Base-by-base conservation (phyloP, 1,140 invertebrate species). In the Aphis craccivora region DNA sequence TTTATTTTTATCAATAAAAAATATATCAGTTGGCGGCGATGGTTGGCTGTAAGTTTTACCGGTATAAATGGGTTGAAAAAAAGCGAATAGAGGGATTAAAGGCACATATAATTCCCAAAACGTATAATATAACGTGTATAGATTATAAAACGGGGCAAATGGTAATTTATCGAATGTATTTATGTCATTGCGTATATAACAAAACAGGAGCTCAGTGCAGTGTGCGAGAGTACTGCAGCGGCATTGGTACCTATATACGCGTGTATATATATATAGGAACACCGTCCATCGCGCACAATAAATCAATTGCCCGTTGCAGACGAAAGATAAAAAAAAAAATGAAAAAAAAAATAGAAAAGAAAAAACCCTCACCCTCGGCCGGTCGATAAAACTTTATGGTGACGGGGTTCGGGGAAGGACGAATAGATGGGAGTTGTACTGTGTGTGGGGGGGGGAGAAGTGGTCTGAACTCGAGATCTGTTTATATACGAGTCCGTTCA, bases 221-320 rank as follows among this genome's bases (percentile, higher is more conserved):
- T n/a, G 60, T n/a, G 25, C 9, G 25, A 51, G 25, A 2, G 9
- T 67, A 14, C 60, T 76, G 60, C 60, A 76, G 30, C 60, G n/a
- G 30, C 3, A 60, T n/a, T 18, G 60, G 60, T n/a, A 76, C 60
- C 60, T 76, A 25, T 40, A n/a, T n/a, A n/a, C n/a, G n/a, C n/a
- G n/a, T n/a, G n/a, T n/a, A n/a, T n/a, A n/a, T n/a, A n/a, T n/a
- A 43, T 48, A n/a, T 37, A 60, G 76, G 11, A n/a, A 22, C 40
- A 7, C 67, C 67, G 45, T 84, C 43, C 40, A n/a, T 51, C 91
- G 91, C 37, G 35, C 43, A 35, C 45, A 40, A 92, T 92, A 92
- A 92, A 92, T 92, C 91, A 92, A 92, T 92, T 84, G 40, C 55
- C 43, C 90, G 67, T 91, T 84, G 45, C 76, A 53, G 76, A 84